Percentiles rank a stretch among this genome's conserved stretches.
These are phyloP conservation scores for Illadopsis cleaveri DNA, from an alignment of 2,113 vertebrate species.

Conservation along the genomic window DNA sequence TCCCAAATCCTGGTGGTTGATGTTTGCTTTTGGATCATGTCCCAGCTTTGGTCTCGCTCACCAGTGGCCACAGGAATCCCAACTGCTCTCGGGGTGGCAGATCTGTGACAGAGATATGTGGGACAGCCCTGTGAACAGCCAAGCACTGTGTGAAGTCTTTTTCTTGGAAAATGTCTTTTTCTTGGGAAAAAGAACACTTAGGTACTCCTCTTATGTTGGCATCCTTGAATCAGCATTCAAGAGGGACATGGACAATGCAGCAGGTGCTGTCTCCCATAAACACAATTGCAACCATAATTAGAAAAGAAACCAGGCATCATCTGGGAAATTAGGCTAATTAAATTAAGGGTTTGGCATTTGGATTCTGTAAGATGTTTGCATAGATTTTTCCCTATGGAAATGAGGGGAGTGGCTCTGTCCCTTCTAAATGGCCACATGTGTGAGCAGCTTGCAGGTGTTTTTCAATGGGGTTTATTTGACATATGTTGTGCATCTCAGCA, in stretches of 20 bases:
- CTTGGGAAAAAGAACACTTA: neutral
- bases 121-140: neutral
- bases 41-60: neutral
- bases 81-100: neutral
- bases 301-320: neutral
- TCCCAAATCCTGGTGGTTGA: neutral
- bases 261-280: neutral
- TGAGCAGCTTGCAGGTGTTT: rapidly evolving
- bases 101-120: rapidly evolving
- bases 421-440: neutral
- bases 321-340: neutral
- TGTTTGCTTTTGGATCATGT: neutral
- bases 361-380: rapidly evolving
- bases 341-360: neutral
- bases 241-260: neutral
- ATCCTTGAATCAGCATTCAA: neutral
- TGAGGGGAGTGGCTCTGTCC: neutral
- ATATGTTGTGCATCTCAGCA: neutral
- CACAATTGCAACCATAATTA: too few relatives aligned
- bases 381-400: neutral
- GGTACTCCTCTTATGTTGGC: neutral
- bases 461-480: neutral
- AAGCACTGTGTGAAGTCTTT: neutral
- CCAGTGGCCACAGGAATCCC: neutral
- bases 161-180: rapidly evolving